A percentile compares a stretch with the other conserved stretches of the same genome.
These are phyloP conservation scores for Dyspetes luteomarginatus DNA, from an alignment of 2,888 invertebrate genomes.

Conservation along the genomic window DNA sequence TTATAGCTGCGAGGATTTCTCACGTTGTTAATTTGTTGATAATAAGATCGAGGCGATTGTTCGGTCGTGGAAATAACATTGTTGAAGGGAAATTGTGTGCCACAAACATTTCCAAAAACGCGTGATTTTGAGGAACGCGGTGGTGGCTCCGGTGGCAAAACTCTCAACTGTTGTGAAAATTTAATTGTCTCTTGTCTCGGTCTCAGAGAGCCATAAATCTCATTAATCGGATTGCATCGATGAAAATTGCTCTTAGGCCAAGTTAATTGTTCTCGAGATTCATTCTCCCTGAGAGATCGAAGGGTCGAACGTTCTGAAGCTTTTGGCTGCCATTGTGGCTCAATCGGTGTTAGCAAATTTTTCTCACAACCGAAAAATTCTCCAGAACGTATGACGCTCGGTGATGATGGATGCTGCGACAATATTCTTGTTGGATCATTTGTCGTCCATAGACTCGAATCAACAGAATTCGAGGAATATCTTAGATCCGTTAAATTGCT, in stretches of 20 bases:
- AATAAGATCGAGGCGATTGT: constrained; percentile 1
- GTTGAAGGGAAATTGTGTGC: constrained; percentile 8
- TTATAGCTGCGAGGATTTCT: constrained; percentile 35
- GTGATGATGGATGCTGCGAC: background rate
- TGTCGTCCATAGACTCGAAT: background rate
- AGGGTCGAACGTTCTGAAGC: background rate
- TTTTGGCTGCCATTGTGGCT: too few species aligned
- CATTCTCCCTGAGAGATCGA: constrained; percentile 16
- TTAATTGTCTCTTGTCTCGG: background rate
- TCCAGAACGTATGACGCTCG: background rate
- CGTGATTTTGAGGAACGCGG: constrained; percentile 88
- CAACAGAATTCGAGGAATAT: constrained; percentile 5
- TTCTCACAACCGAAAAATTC: background rate
- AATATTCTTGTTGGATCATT: constrained; percentile 1
- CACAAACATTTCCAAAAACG: constrained; percentile 59
- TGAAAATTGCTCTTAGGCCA: constrained; percentile 36
- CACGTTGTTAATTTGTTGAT: background rate
- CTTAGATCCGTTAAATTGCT: background rate
- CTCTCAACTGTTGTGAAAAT: constrained; percentile 1
- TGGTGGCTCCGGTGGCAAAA: constrained; percentile 90
- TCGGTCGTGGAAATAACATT: background rate
- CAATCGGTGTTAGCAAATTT: background rate
- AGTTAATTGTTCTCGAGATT: constrained; percentile 34
- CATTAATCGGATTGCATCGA: background rate
- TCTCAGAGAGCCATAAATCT: constrained; percentile 40